Evolutionary conservation across 92 coral and sea anemone genomes (phyloP).

Genomic region (Palythoa grandis): DNA sequence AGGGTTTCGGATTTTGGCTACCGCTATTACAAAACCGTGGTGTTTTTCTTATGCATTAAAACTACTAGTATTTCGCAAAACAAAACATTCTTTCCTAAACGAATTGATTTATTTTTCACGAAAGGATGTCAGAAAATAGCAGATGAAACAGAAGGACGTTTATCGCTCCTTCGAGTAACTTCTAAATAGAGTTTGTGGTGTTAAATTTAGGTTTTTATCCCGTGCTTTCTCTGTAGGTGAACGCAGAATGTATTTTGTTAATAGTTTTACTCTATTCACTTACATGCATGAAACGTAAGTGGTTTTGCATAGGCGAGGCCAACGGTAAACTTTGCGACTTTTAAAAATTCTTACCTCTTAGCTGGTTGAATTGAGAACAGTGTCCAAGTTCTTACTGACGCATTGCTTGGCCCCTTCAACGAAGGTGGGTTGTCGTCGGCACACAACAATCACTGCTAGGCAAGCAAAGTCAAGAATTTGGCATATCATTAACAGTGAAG

Average conservation of each 20-base stretch:
- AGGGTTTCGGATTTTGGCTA: not conserved
- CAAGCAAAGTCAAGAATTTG: slow-evolving; percentile 50
- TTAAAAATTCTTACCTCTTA: not conserved
- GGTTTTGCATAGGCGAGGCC: slow-evolving; percentile 6
- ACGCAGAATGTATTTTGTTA: slow-evolving; percentile 3
- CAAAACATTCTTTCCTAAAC: slow-evolving; percentile 40
- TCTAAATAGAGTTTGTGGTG: not conserved
- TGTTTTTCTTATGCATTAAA: slow-evolving; percentile 37
- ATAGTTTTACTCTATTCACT: slow-evolving; percentile 23
- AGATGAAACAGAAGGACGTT: not conserved
- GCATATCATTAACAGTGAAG: slow-evolving; percentile 42
- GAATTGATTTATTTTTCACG: slow-evolving; percentile 30
- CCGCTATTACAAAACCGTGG: slow-evolving; percentile 28
- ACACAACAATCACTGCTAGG: slow-evolving; percentile 40
- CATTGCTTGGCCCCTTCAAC: slow-evolving; percentile 34
- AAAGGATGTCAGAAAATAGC: slow-evolving; percentile 6
- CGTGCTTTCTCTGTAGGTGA: not conserved
- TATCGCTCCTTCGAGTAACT: not conserved
- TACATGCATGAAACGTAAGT: not conserved
- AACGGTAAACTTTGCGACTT: not conserved
- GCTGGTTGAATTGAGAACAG: not conserved
- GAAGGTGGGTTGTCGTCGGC: slow-evolving; percentile 29
- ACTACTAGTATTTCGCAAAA: slow-evolving; percentile 15
- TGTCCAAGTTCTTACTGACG: slow-evolving; percentile 19
- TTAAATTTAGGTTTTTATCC: slow-evolving; percentile 9